A percentile compares a stretch with the other conserved stretches of the same genome.
Evolutionary conservation across 2,888 invertebrate species (phyloP).

Genomic region (Cryptus armator): DNA sequence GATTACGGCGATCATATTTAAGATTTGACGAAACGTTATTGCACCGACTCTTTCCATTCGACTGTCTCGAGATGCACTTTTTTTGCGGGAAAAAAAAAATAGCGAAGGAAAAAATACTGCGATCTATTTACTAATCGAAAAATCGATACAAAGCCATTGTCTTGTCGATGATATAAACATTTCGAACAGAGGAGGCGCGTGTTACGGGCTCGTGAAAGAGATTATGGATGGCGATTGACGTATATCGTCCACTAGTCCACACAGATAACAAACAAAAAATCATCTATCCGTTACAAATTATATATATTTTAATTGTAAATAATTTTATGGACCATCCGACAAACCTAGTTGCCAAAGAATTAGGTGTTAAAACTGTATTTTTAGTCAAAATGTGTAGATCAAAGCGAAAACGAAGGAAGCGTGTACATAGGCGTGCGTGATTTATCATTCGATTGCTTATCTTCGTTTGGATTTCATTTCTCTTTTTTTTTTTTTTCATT

Average conservation of each 20-base stretch:
- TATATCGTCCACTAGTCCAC: constrained; percentile 72
- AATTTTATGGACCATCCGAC: constrained; percentile 77
- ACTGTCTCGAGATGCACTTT: constrained; percentile 17
- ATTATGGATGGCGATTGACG: constrained; percentile 52
- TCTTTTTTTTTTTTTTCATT: constrained; percentile 33
- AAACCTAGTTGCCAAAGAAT: constrained; percentile 80
- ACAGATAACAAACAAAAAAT: constrained; percentile 54
- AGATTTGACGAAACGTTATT: neutral
- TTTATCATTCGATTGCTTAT: constrained; percentile 47
- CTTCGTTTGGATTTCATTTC: constrained; percentile 12
- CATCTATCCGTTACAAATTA: constrained; percentile 63
- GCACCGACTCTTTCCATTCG: neutral
- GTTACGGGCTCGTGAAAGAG: constrained; percentile 6
- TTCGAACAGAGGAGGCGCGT: neutral
- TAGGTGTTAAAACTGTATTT: constrained; percentile 70
- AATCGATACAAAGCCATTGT: constrained; percentile 5
- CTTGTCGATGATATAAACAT: constrained; percentile 30
- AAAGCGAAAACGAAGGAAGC: constrained; percentile 22
- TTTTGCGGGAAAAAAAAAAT: neutral
- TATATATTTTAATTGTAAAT: constrained; percentile 74
- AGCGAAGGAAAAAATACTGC: neutral
- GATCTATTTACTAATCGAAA: neutral
- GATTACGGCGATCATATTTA: constrained; percentile 67
- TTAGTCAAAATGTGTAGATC: constrained; percentile 53
- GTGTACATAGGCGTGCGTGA: constrained; percentile 65